Evolutionary conservation across 2,888 invertebrate genomes (phyloP), one percentile per base, ranked within the genome.

Genomic region (Amphipoea oculea): DNA sequence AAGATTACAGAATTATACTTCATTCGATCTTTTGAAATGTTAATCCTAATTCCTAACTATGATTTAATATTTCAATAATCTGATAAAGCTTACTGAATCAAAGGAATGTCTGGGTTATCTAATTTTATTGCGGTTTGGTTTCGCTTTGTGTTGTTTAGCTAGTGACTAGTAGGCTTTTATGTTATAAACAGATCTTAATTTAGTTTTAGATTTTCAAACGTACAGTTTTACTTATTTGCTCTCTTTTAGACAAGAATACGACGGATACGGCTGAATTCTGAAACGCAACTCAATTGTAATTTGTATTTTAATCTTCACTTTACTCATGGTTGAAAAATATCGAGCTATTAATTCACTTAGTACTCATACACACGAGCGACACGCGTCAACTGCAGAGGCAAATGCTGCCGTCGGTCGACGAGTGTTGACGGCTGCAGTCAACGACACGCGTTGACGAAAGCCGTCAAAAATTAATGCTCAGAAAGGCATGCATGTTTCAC

Each of bases 61-160:
- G 40, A 66, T 66, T 66, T 70, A 45, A 84, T 70, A 68, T 66
- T 70, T 42, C 14, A 54, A 48, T 57, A 82, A 81, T 70, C 78
- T 76, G 23, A 63, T 77, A 67, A 78, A 57, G 62, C 36, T n/a
- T 57, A 67, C 45, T 45, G 42, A 73, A 70, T 79, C 73, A 80
- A 80, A 85, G 63, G 45, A 72, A 80, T 62, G 74, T 80, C 68
- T 85, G 60, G 36, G 60, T 69, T 65, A 69, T 74, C n/a, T 78
- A 77, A 83, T 68, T 78, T 73, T 54, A 73, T 82, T 66, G 60
- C 40, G 36, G 62, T 66, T 73, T 83, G 20, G 62, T 67, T 63
- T 84, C n/a, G 60, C 82, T 79, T 82, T 81, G 62, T 48, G 71
- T n/a, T 63, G 17, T 65, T 12, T 20, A 29, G 60, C 23, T 17